A percentile compares a stretch with the other conserved stretches of the same genome.
These are phyloP conservation scores for Nothoprocta perdicaria DNA, from an alignment of 2,113 vertebrate genomes.

Conservation along the genomic window DNA sequence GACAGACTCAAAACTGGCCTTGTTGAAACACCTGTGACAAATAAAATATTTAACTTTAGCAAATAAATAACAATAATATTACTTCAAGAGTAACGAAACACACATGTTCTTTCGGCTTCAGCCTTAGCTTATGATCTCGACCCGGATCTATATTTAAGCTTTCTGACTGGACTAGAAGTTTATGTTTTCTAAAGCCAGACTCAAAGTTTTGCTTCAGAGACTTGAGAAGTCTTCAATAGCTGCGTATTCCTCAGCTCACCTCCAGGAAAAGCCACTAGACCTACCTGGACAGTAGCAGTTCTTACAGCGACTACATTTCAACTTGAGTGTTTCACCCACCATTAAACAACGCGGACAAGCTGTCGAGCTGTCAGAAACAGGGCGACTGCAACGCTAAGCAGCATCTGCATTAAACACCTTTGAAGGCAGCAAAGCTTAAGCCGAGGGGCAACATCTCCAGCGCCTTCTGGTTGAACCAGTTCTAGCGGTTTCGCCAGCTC, in stretches of 20 bases:
- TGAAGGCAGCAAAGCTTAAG: neutral
- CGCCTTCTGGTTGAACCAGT: neutral
- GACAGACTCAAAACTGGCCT: neutral
- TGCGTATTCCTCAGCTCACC: neutral
- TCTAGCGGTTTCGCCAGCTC: neutral
- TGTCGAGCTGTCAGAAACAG: neutral
- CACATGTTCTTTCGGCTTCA: neutral
- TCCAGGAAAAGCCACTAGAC: neutral
- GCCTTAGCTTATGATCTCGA: neutral
- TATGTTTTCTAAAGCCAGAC: neutral
- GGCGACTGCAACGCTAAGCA: neutral
- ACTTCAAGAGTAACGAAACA: neutral
- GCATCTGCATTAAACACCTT: neutral
- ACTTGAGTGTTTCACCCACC: neutral
- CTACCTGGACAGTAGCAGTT: neutral
- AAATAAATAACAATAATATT: neutral
- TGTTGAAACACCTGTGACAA: neutral
- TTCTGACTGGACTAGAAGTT: neutral
- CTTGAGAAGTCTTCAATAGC: neutral
- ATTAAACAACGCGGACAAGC: neutral
- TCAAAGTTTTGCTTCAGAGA: fast-evolving
- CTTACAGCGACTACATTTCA: neutral
- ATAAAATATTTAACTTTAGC: neutral
- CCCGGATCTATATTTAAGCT: neutral
- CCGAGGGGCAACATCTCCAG: neutral